These are phyloP conservation scores for Alviniconcha marisindica DNA, from an alignment of 1,140 invertebrate genomes.

Conservation along the genomic window DNA sequence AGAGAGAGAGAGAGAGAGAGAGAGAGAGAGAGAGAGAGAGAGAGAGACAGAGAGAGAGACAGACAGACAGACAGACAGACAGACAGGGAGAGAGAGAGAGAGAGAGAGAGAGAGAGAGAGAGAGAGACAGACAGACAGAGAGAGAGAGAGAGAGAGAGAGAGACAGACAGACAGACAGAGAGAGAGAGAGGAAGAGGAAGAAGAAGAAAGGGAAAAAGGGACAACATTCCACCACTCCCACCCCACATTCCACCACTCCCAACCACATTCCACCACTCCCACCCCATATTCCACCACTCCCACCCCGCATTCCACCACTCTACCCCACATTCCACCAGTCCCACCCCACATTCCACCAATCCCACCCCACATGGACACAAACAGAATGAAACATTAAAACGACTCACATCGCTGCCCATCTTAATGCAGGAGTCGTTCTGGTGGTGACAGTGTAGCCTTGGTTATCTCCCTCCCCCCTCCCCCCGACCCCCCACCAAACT, in stretches of 20 bases:
- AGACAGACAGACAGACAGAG: conserved; percentile 20
- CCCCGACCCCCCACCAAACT: no score
- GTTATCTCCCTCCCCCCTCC: no score
- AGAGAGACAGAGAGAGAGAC: background rate
- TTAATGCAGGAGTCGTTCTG: no score
- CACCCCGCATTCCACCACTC: no score
- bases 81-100: conserved; percentile 20
- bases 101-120: conserved; percentile 17
- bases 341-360: no score
- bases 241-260: background rate
- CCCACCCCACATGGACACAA: no score
- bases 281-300: no score
- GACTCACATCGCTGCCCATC: no score
- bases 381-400: no score
- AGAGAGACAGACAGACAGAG: background rate
- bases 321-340: no score
- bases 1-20: background rate
- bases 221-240: background rate
- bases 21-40: conserved; percentile 8
- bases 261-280: background rate
- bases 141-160: conserved; percentile 25
- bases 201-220: conserved; percentile 10
- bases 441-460: no score
- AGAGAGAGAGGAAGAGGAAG: conserved; percentile 24
- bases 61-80: background rate